Base-by-base conservation (phyloP, 2,797 vertebrate genomes). In the Masticophis lateralis region DNA sequence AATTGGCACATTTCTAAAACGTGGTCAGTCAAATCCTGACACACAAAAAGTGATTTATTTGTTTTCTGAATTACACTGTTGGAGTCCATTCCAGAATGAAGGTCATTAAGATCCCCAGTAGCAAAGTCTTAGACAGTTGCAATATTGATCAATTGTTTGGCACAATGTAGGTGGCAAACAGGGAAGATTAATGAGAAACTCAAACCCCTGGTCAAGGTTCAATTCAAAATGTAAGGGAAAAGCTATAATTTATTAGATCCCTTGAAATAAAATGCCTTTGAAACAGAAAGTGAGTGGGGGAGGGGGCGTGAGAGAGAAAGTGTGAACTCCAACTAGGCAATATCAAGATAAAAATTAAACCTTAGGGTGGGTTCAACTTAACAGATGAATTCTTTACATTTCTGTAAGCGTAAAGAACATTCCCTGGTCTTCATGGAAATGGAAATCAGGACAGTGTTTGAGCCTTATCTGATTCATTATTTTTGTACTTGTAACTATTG, bases 121-220 rank as follows among this genome's bases (percentile, higher is more conserved):
- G 16, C 10, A 18, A 63, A 91, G 53, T 87, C 28, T 63, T 86
- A 91, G 28, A 83, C 69, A 90, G 55, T 27, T 57, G 61, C 56
- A 69, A 63, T 92, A 92, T 59, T 92, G 51, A 92, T 88, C 86
- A 91, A 18, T 55, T 66, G 86, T 87, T 61, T 91, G 32, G 57
- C 79, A 83, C 43, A 83, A 47, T 83, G 22, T 47, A 83, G 43
- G 74, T 83, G 74, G 37, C 74, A 83, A 20, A 18, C 37, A 55
- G 8, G 86, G 69, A 57, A 88, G 32, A 92, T 74, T 43, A 92
- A 88, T 57, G 61, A 74, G 27, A 88, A 69, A 10, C 22, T 69
- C 20, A 66, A 55, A 32, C 20, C 20, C 1, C 51, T n/a, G 53
- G 12, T 88, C 32, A 92, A 88, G 53, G 61, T 74, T 92, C 53